Evolutionary conservation across 2,888 invertebrate species (phyloP), one percentile per base, ranked within the genome.

Genomic region (Drosophila maculinotata): DNA sequence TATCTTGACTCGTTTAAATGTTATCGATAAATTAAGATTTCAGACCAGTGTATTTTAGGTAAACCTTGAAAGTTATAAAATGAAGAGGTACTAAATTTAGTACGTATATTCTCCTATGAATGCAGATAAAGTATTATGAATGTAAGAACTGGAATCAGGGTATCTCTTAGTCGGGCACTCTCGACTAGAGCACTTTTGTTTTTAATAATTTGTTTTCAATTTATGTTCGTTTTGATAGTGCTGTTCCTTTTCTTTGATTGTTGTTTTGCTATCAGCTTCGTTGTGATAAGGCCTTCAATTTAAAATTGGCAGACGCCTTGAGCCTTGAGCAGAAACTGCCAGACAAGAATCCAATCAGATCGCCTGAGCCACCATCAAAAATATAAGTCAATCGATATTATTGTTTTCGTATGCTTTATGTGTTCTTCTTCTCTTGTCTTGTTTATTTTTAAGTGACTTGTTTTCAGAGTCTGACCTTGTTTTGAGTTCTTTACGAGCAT

Each of bases 181-280:
- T n/a, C n/a, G n/a, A n/a, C n/a, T n/a, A n/a, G n/a, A n/a, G n/a
- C n/a, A n/a, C n/a, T n/a, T n/a, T n/a, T n/a, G n/a, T n/a, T n/a
- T n/a, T n/a, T n/a, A n/a, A n/a, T n/a, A n/a, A n/a, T n/a, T 65
- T 42, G 36, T 36, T 56, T 56, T 44, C 38, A 52, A 42, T 52
- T 52, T 23, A 42, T 39, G 41, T 64, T 56, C 52, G 48, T 20
- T 48, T 57, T 54, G 44, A 45, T 56, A 60, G 47, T 44, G 17
- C 14, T 15, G 48, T 53, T 56, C 25, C 45, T 42, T 44, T 60
- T 39, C 42, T 71, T 65, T 62, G 66, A 64, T 79, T 73, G 59
- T 74, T 74, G 64, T 63, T 76, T 78, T 68, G 68, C 53, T 77
- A 69, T 82, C 72, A 53, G 41, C 15, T 67, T 71, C 58, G 60